Conservation (phyloP, 2,888 invertebrate species). For the Dastarcus helophoroides region DNA sequence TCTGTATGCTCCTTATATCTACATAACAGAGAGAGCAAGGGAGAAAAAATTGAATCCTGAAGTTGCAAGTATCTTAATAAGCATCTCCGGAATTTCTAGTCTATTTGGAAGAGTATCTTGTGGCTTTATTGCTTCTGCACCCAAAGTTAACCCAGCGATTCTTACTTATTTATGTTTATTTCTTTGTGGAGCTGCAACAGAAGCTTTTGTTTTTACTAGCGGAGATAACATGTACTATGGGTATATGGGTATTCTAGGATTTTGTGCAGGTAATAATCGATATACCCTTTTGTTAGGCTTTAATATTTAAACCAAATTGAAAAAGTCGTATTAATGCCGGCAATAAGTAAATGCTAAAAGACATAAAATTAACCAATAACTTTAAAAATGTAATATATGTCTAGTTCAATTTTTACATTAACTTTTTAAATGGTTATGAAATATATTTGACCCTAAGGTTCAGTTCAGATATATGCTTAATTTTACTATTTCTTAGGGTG, state of each 20-base stretch:
- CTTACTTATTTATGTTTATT: conserved; percentile 56
- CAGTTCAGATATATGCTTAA: too few species aligned
- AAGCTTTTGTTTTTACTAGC: conserved; percentile 39
- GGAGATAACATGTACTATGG: conserved; percentile 41
- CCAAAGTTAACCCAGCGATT: conserved; percentile 48
- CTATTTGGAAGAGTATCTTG: conserved; percentile 54
- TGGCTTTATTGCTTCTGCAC: conserved; percentile 48
- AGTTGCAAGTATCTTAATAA: conserved; percentile 45
- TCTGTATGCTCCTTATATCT: conserved; percentile 69
- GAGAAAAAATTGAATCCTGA: conserved; percentile 33
- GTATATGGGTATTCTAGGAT: conserved; percentile 51
- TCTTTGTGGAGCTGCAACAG: conserved; percentile 50
- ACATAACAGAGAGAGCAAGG: conserved; percentile 44
- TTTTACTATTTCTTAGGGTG: too few species aligned
- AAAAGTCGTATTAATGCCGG: too few species aligned
- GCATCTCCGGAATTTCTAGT: conserved; percentile 63
- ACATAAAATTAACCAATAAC: too few species aligned
- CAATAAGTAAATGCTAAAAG: too few species aligned
- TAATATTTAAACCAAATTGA: too few species aligned
- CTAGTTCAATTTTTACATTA: too few species aligned
- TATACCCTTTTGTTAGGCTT: neutral
- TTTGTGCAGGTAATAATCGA: conserved; percentile 47
- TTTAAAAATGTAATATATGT: too few species aligned
- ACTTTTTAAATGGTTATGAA: too few species aligned
- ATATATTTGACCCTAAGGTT: too few species aligned